Percentiles rank a stretch among this genome's conserved stretches.
Conservation (phyloP, 1,140 invertebrate genomes). For the Drosophila lacertosa region DNA sequence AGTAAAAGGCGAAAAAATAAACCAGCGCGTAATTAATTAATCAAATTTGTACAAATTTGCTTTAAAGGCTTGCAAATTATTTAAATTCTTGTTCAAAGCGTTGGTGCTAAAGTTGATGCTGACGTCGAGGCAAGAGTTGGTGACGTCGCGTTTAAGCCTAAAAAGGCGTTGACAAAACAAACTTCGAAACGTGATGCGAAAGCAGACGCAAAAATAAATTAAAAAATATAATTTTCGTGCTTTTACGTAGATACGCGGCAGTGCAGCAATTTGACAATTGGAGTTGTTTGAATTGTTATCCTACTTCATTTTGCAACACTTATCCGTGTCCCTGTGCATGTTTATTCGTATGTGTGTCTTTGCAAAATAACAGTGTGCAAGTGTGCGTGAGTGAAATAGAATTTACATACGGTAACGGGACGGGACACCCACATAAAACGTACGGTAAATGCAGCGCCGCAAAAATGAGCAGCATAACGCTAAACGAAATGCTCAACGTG, state of each 20-base stretch:
- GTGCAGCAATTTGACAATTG: slow-evolving; percentile 18
- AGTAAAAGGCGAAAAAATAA: slow-evolving; percentile 16
- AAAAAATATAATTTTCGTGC: slow-evolving; percentile 8
- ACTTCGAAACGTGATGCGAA: slow-evolving; percentile 57
- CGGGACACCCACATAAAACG: slow-evolving; percentile 41
- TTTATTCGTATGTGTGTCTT: slow-evolving; percentile 6
- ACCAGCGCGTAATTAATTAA: slow-evolving; percentile 48
- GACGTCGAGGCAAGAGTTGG: slow-evolving; percentile 32
- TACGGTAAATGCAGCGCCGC: slow-evolving; percentile 80
- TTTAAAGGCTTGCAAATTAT: slow-evolving; percentile 10
- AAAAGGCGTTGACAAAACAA: slow-evolving; percentile 60
- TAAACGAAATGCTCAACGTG: slow-evolving; percentile 72
- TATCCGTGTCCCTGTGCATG: slow-evolving; percentile 13
- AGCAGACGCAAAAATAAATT: slow-evolving; percentile 34
- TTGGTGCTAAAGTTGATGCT: slow-evolving; percentile 25
- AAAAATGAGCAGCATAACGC: slow-evolving; percentile 72
- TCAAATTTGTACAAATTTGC: slow-evolving; percentile 27
- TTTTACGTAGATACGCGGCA: slow-evolving; percentile 24
- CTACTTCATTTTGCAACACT: slow-evolving; percentile 38
- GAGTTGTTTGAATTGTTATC: slow-evolving; percentile 44
- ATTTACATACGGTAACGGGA: slow-evolving; percentile 28
- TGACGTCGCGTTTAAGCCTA: slow-evolving; percentile 42
- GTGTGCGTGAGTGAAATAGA: slow-evolving; percentile 40
- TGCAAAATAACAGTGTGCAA: slow-evolving; percentile 31
- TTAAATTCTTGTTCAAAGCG: slow-evolving; percentile 2